Conservation (phyloP, 2,888 invertebrate species). For the Oxycera nigricornis region DNA sequence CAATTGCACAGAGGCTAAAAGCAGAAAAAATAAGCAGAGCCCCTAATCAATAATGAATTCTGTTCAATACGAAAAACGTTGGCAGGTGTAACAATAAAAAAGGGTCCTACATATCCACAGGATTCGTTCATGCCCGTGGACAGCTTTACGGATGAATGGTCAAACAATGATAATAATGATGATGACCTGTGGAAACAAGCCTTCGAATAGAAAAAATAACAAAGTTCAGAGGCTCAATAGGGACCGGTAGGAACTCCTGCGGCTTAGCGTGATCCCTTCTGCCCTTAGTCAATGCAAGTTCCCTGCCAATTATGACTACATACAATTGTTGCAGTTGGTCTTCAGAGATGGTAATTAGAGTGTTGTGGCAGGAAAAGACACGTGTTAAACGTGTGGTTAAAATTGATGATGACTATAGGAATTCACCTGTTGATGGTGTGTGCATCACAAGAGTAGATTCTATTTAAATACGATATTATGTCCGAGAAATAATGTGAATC, state of each 20-base stretch:
- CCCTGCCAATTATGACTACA: neutral
- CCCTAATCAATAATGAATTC: slow-evolving; percentile 31
- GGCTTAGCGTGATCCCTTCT: neutral
- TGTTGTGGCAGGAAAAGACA: slow-evolving; percentile 31
- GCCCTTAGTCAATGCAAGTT: neutral
- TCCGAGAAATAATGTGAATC: no score
- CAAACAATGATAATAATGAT: slow-evolving; percentile 29
- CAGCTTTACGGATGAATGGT: slow-evolving; percentile 29
- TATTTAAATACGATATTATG: no score
- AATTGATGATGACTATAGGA: neutral
- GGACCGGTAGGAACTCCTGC: neutral
- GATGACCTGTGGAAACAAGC: slow-evolving; percentile 12
- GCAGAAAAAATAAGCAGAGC: neutral
- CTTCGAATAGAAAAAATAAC: neutral
- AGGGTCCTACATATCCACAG: neutral
- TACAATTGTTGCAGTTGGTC: neutral
- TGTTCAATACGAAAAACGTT: neutral
- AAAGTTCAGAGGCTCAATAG: neutral
- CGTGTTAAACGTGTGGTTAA: slow-evolving; percentile 38
- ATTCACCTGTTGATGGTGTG: neutral
- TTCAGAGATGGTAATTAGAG: slow-evolving; percentile 16
- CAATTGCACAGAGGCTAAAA: no score
- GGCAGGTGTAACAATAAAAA: slow-evolving; percentile 34
- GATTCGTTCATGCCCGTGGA: neutral
- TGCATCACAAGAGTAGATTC: no score